Evolutionary conservation across 2,888 invertebrate species (phyloP).

Genomic region (Ichneumon xanthorius): DNA sequence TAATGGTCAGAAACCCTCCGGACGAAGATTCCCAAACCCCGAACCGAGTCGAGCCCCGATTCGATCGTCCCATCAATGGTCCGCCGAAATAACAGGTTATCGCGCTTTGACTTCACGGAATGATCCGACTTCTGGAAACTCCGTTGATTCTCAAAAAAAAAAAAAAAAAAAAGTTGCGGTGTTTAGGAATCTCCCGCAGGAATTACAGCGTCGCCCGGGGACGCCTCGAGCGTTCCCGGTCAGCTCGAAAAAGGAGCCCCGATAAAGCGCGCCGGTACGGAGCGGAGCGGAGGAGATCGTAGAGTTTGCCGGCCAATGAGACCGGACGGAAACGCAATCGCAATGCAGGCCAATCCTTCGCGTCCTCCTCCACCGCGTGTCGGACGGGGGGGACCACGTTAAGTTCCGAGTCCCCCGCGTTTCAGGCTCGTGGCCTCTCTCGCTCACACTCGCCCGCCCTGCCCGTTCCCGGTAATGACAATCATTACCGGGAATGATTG

Average conservation of each 20-base stretch:
- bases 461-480: conserved; percentile 81
- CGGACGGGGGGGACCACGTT: conserved; percentile 31
- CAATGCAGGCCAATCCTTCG: conserved; percentile 79
- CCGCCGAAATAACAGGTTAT: conserved; percentile 23
- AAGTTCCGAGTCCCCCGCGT: conserved; percentile 28
- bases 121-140: conserved; percentile 41
- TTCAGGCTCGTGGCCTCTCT: conserved; percentile 67
- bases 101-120: conserved; percentile 14
- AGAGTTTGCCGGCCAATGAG: conserved; percentile 80
- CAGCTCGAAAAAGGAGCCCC: background rate
- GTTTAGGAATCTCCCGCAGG: background rate
- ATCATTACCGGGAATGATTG: conserved; percentile 84
- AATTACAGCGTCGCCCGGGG: background rate
- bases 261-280: conserved; percentile 1
- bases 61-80: conserved; percentile 1
- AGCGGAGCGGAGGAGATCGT: conserved; percentile 27
- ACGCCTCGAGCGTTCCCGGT: background rate
- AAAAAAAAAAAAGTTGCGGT: too few species aligned
- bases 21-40: background rate
- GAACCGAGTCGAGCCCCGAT: background rate
- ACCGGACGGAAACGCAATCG: conserved; percentile 81
- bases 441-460: conserved; percentile 68
- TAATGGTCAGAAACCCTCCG: background rate
- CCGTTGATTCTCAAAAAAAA: background rate
- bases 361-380: conserved; percentile 56